Conservation (phyloP, 2,888 invertebrate genomes). For the Polymixis flavicincta region DNA sequence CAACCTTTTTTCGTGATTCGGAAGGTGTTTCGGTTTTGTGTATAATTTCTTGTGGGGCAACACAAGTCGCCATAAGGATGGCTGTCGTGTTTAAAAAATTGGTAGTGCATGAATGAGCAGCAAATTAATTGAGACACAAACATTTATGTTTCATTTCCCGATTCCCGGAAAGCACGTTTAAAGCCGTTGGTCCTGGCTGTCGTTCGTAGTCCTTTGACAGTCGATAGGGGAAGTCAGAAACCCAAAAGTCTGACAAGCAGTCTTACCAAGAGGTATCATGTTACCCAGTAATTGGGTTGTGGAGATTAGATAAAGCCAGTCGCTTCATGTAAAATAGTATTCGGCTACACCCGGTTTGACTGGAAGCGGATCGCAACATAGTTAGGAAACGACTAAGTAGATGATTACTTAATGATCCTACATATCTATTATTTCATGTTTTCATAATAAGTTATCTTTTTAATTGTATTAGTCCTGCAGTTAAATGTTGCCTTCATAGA, state of each 20-base stretch:
- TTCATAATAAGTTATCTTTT: neutral
- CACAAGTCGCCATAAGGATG: conserved; percentile 2
- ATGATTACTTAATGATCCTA: neutral
- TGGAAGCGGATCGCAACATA: neutral
- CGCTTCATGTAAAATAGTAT: neutral
- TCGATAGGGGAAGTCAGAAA: neutral
- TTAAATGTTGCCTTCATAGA: too few species aligned
- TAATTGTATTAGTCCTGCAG: neutral
- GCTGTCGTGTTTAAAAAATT: neutral
- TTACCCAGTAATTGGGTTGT: neutral
- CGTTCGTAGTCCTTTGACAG: neutral
- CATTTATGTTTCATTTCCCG: neutral
- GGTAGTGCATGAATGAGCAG: neutral
- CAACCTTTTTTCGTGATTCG: conserved; percentile 47
- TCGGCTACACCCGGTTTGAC: neutral
- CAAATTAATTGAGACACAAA: neutral
- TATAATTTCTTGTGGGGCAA: conserved; percentile 20
- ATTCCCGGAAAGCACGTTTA: neutral
- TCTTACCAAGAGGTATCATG: neutral
- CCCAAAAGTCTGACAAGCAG: neutral
- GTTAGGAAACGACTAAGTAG: neutral
- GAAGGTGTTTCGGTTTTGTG: conserved; percentile 23
- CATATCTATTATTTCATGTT: neutral
- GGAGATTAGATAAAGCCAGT: too few species aligned
- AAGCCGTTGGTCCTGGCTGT: neutral